phyloP scores from a whole-genome alignment of 2,888 invertebrate species.

The Salticus scenicus region DNA sequence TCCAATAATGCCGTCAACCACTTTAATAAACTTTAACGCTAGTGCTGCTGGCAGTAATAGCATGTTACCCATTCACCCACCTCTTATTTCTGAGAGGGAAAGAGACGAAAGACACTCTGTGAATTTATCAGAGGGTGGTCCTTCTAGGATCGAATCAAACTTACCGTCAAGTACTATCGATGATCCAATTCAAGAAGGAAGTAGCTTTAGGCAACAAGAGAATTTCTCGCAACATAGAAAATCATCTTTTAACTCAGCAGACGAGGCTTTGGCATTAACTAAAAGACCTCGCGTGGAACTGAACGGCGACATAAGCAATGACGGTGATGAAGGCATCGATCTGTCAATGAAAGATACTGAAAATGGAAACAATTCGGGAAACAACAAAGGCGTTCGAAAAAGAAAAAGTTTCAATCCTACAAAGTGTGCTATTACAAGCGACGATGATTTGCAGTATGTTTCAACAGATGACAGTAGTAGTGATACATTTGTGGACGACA shows the following conservation, averaged over 20 bases:
- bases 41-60: slow-evolving; percentile 33
- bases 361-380: slow-evolving; percentile 29
- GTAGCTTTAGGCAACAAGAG: slow-evolving; percentile 12
- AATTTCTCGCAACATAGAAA: slow-evolving; percentile 31
- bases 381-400: slow-evolving; percentile 84
- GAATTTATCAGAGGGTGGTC: not conserved
- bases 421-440: slow-evolving; percentile 80
- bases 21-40: slow-evolving; percentile 43
- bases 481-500: slow-evolving; percentile 78
- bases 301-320: slow-evolving; percentile 64
- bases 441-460: slow-evolving; percentile 75
- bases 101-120: slow-evolving; percentile 13
- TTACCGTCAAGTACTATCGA: slow-evolving; percentile 61
- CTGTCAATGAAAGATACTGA: slow-evolving; percentile 60
- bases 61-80: slow-evolving; percentile 31
- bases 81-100: slow-evolving; percentile 35
- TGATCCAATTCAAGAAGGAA: slow-evolving; percentile 27
- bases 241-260: slow-evolving; percentile 10
- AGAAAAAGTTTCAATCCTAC: slow-evolving; percentile 92
- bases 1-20: slow-evolving; percentile 78
- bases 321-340: slow-evolving; percentile 66
- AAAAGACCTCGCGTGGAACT: slow-evolving; percentile 58
- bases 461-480: slow-evolving; percentile 80
- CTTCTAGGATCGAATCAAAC: slow-evolving; percentile 30
- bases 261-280: slow-evolving; percentile 56